Base-by-base conservation (phyloP, 1,140 invertebrate genomes). In the Drosophila lacteicornis region DNA sequence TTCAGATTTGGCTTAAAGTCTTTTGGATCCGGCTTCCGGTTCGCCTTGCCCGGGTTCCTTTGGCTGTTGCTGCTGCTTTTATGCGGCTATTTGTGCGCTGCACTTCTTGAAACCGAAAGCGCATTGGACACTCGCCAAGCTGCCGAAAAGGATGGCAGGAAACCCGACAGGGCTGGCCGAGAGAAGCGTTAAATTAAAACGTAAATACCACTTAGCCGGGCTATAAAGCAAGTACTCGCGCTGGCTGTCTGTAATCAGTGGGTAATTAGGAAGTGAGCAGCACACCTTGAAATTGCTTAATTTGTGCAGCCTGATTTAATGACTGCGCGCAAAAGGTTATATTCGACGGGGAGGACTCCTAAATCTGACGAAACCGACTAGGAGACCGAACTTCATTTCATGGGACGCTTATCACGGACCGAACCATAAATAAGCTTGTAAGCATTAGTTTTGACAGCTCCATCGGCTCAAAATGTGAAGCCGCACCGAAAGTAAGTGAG, bases 141-240 rank as follows among this genome's bases (percentile, higher is more conserved):
- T 19, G 9, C 36, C 36, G 40, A 55, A 49, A 15, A 38, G n/a
- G 30, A n/a, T 27, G 12, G 19, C 49, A 13, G 33, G 33, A 65
- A 42, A 3, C 25, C 53, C 47, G 9, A 36, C 61, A 47, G 56
- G 43, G 51, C 33, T 27, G 59, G 9, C 38, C 40, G 38, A 36
- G 62, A 90, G 84, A 81, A 90, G 85, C 84, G 84, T 79, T 88
- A 90, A 90, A 88, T 88, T 88, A 88, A 88, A 88, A 90, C 85
- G 84, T 88, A 88, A 88, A 88, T 88, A 88, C 85, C 85, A 90
- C 84, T 88, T 88, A 88, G 84, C 75, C 55, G 69, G 77, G 69
- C 80, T 84, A 79, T 87, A 87, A 86, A 86, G 83, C 83, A 86
- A 87, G 83, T 86, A 71, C 70, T 69, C 59, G 63, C 61, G 50